Base-by-base conservation (phyloP, 2,113 vertebrate species). In the Opisthocomus hoazin region DNA sequence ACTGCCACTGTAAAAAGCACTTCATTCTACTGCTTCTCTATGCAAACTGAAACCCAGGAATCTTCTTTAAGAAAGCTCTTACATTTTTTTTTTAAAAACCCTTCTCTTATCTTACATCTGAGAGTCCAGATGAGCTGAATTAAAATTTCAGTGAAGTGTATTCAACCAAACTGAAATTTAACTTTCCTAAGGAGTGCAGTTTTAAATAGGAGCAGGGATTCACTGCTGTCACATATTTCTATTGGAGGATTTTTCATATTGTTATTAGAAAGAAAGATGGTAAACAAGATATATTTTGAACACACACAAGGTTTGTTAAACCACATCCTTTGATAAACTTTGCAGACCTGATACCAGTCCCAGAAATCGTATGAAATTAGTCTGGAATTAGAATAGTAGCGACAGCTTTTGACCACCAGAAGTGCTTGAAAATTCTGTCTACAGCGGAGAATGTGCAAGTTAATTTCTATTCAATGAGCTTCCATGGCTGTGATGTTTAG, bases 11-110 rank as follows among this genome's bases (percentile, higher is more conserved):
- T 71, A 76, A 76, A 90, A 89, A 63, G 6, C 22, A 24, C 5
- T n/a, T 61, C 0, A 0, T 58, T 90, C 11, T 66, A 2, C 53
- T 69, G 11, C 5, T 68, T 9, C 22, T 68, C 2, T 76, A 4
- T 53, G 21, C 4, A 85, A 68, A 63, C 15, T 11, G 15, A 87
- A 76, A 4, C 6, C 20, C 4, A 78, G 13, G 84, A 84, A 74
- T 37, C 23, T 64, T 65, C 12, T 45, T 46, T 29, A 19, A 79
- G 60, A 81, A 69, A 66, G 8, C 10, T n/a, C 17, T 36, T 30
- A 13, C 27, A 2, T 2, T 18, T 63, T 71, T 23, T 92, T 39
- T 56, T 4, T 12, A 12, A 41, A 74, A 74, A 23, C 37, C 3
- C 4, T 29, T 75, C 43, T 74, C 17, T 70, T 61, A 3, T 85